These are phyloP conservation scores for Delphinus delphis DNA, from an alignment of 2,113 vertebrate genomes.

Conservation along the genomic window DNA sequence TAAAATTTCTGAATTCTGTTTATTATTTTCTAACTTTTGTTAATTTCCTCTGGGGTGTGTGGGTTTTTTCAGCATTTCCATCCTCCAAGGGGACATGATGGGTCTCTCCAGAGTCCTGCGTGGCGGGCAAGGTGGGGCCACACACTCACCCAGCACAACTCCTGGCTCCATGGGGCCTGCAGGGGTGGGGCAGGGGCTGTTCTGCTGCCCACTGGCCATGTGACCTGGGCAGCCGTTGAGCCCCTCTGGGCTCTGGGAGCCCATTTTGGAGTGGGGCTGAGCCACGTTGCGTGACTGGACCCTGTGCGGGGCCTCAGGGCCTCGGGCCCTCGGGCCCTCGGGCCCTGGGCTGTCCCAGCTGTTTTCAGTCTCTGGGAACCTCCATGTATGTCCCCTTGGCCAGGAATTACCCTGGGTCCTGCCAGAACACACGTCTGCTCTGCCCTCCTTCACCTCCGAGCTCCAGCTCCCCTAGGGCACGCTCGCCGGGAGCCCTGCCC, in stretches of 20 bases:
- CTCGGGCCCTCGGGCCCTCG: no score
- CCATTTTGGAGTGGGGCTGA: no score
- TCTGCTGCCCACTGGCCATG: not conserved
- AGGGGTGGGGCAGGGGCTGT: not conserved
- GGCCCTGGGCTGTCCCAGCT: no score
- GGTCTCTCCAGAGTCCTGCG: not conserved
- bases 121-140: not conserved
- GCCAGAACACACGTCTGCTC: no score
- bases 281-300: no score
- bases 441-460: not conserved
- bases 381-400: not conserved
- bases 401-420: not conserved
- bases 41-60: not conserved
- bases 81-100: not conserved
- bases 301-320: accelerated
- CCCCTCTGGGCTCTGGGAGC: not conserved
- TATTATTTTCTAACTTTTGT: not conserved
- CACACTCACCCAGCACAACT: not conserved
- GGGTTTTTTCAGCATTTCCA: not conserved
- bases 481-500: not conserved
- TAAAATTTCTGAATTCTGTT: not conserved
- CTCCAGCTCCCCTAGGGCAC: not conserved
- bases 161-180: not conserved
- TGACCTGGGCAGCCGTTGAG: no score
- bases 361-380: no score